A percentile compares a stretch with the other conserved stretches of the same genome.
Conservation (phyloP, 2,888 invertebrate species). For the Craniophora ligustri region DNA sequence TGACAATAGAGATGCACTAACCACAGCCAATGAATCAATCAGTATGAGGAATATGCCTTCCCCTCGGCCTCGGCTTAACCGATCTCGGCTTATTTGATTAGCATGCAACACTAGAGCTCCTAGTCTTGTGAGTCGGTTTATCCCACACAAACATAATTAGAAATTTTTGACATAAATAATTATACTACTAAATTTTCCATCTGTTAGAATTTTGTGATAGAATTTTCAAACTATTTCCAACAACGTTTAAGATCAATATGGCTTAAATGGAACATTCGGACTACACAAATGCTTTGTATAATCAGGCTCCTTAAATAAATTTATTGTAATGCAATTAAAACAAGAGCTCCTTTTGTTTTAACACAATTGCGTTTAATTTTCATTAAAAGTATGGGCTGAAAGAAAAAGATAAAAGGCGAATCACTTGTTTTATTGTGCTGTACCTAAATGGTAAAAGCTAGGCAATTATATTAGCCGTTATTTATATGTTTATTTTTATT, state of each 20-base stretch:
- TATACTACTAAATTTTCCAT: too few relatives aligned
- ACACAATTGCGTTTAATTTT: constrained; percentile 38
- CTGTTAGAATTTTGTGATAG: too few relatives aligned
- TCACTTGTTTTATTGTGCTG: constrained; percentile 1
- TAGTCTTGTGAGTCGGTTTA: constrained; percentile 38
- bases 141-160: too few relatives aligned
- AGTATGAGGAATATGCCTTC: constrained; percentile 49
- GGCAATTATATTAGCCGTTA: not conserved
- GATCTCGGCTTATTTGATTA: constrained; percentile 44
- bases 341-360: constrained; percentile 28
- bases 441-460: not conserved
- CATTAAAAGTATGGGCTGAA: constrained; percentile 24
- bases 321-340: constrained; percentile 42
- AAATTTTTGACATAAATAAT: too few relatives aligned
- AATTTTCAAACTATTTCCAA: too few relatives aligned
- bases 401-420: constrained; percentile 1
- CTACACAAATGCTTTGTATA: constrained; percentile 22
- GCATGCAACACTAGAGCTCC: constrained; percentile 31
- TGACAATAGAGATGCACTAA: constrained; percentile 58
- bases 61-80: constrained; percentile 17
- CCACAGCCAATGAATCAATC: constrained; percentile 67
- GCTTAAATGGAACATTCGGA: constrained; percentile 37
- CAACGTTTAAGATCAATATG: too few relatives aligned
- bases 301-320: constrained; percentile 47
- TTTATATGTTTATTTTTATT: too few relatives aligned